These are phyloP conservation scores for Conus ventricosus DNA, from an alignment of 1,140 invertebrate genomes.

Conservation along the genomic window DNA sequence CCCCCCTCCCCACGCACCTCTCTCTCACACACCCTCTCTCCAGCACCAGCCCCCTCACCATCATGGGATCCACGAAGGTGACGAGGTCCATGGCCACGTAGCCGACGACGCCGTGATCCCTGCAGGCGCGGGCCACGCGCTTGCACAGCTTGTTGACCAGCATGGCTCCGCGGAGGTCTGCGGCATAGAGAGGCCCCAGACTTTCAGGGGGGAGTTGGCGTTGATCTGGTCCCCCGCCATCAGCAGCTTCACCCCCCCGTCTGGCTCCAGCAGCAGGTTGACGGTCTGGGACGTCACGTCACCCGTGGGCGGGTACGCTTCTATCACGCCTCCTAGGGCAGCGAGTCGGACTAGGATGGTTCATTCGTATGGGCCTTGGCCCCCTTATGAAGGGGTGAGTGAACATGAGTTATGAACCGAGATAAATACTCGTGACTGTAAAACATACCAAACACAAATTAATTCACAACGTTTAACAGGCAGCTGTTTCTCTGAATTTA, in stretches of 20 bases:
- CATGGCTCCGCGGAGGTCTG: slow-evolving; percentile 71
- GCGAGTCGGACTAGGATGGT: no score
- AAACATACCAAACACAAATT: no score
- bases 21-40: no score
- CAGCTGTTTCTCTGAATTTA: no score
- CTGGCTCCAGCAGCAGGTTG: slow-evolving; percentile 73
- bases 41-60: slow-evolving; percentile 55
- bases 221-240: slow-evolving; percentile 73
- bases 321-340: slow-evolving; percentile 71
- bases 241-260: slow-evolving; percentile 63
- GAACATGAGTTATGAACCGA: no score
- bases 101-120: slow-evolving; percentile 70
- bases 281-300: slow-evolving; percentile 70
- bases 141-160: slow-evolving; percentile 65
- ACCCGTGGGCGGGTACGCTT: slow-evolving; percentile 73
- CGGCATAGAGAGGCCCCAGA: slow-evolving; percentile 74
- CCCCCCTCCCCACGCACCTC: no score
- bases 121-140: slow-evolving; percentile 70
- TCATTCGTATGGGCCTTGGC: no score
- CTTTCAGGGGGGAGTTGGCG: slow-evolving; percentile 63
- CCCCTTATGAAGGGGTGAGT: no score
- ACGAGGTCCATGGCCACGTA: slow-evolving; percentile 73
- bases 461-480: no score
- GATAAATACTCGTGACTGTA: no score
- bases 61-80: slow-evolving; percentile 72